Evolutionary conservation across 1,140 invertebrate species (phyloP).

Genomic region (Drosophila pandora): DNA sequence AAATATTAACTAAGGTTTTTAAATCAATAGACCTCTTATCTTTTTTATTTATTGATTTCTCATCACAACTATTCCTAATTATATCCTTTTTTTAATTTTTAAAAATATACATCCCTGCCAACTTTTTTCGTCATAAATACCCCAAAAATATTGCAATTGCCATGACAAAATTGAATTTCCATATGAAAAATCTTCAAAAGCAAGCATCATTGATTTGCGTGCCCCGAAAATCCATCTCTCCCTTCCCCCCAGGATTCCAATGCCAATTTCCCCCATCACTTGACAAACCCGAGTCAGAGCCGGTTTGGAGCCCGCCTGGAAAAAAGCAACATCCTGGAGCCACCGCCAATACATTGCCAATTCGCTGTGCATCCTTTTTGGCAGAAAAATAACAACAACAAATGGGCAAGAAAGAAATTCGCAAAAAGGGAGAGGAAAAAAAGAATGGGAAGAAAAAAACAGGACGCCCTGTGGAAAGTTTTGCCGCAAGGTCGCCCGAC

Average conservation of each 20-base stretch:
- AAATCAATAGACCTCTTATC: too few species aligned
- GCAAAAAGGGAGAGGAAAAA: not conserved
- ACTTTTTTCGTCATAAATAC: not conserved
- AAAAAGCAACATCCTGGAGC: conserved; percentile 34
- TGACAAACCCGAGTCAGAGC: conserved; percentile 15
- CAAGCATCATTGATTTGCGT: conserved; percentile 59
- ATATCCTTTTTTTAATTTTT: not conserved
- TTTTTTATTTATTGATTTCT: too few species aligned
- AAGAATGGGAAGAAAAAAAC: conserved; percentile 38
- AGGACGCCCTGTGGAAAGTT: conserved; percentile 62
- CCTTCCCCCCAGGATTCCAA: not conserved
- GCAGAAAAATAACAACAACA: conserved; percentile 8
- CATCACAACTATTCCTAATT: too few species aligned
- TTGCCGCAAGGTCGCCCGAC: conserved; percentile 65
- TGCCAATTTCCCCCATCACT: not conserved
- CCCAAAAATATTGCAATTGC: conserved; percentile 26
- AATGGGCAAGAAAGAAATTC: conserved; percentile 10
- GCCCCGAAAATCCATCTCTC: not conserved
- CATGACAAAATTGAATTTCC: conserved; percentile 62
- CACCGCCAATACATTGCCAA: conserved; percentile 61
- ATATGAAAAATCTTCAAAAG: conserved; percentile 69
- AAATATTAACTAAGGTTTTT: not conserved
- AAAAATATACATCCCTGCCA: not conserved
- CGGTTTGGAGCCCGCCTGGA: not conserved
- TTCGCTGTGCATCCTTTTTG: conserved; percentile 57